Conservation (phyloP, 2,888 invertebrate species). For the Cistogaster globosa region DNA sequence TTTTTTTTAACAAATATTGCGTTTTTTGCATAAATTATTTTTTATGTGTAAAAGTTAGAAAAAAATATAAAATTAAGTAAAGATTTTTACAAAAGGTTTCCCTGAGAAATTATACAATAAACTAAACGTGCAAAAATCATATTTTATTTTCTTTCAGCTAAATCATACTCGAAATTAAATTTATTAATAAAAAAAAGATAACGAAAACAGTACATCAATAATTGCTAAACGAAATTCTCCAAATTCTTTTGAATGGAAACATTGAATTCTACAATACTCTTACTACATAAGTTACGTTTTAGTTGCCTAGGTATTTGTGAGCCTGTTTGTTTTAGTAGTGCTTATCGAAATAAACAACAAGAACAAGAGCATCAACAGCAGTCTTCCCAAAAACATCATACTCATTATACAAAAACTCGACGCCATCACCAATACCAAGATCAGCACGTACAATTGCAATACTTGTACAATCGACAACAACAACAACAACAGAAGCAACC, state of each 20-base stretch:
- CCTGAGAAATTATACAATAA: slow-evolving; percentile 37
- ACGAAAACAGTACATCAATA: background rate
- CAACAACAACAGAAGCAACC: background rate
- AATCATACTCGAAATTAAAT: too few species aligned
- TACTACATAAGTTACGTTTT: slow-evolving; percentile 53
- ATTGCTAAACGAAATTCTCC: slow-evolving; percentile 5
- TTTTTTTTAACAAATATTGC: slow-evolving; percentile 45
- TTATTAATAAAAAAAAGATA: background rate
- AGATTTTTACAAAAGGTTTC: slow-evolving; percentile 30
- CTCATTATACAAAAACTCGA: slow-evolving; percentile 27
- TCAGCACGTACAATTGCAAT: slow-evolving; percentile 23
- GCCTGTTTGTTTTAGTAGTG: slow-evolving; percentile 31
- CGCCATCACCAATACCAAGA: slow-evolving; percentile 29
- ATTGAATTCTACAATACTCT: slow-evolving; percentile 69
- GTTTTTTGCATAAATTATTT: slow-evolving; percentile 60
- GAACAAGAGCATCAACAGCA: slow-evolving; percentile 9
- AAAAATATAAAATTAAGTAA: slow-evolving; percentile 4
- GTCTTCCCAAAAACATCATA: slow-evolving; percentile 20
- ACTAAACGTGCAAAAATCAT: background rate
- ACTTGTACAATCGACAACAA: slow-evolving; percentile 29
- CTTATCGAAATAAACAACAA: slow-evolving; percentile 47
- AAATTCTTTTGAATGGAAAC: slow-evolving; percentile 79
- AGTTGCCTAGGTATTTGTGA: slow-evolving; percentile 58
- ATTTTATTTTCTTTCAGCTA: too few species aligned
- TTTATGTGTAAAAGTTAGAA: background rate